These are phyloP conservation scores for Ceryle rudis DNA, from an alignment of 2,797 vertebrate species.

Conservation along the genomic window DNA sequence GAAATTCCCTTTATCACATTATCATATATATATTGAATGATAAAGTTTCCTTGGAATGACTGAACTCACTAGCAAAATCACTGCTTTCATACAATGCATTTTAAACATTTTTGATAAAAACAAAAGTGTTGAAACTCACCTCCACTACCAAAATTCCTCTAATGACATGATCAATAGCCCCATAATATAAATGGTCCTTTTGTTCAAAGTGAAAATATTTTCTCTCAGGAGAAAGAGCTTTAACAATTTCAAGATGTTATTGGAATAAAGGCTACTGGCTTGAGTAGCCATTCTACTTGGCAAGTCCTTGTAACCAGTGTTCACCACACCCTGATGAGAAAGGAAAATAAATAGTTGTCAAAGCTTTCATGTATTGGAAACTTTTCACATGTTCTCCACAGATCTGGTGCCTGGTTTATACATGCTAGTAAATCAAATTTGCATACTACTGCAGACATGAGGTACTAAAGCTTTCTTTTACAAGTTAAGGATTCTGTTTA, in stretches of 20 bases:
- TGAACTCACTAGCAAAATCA: not conserved
- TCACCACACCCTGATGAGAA: constrained; percentile 85
- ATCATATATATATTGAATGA: not conserved
- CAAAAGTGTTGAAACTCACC: constrained; percentile 70
- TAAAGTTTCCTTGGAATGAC: not conserved
- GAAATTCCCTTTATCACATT: not conserved
- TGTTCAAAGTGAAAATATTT: constrained; percentile 86
- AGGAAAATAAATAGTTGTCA: constrained; percentile 59
- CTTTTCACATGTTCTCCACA: constrained; percentile 24
- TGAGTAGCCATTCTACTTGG: constrained; percentile 87
- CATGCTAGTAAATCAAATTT: constrained; percentile 53
- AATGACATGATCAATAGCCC: constrained; percentile 83
- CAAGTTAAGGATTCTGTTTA: constrained; percentile 40
- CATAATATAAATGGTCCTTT: constrained; percentile 83
- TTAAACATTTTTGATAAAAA: not conserved
- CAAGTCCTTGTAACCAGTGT: constrained; percentile 84
- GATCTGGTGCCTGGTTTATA: constrained; percentile 27
- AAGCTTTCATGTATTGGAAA: constrained; percentile 46
- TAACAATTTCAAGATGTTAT: constrained; percentile 88
- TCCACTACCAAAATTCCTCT: constrained; percentile 83
- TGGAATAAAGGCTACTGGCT: constrained; percentile 89
- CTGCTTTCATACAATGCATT: not conserved
- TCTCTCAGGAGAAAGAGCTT: constrained; percentile 86
- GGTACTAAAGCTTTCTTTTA: constrained; percentile 63
- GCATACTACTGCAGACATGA: constrained; percentile 35